phyloP scores from a whole-genome alignment of 2,113 vertebrate species.

The Himantopus leucocephalus region DNA sequence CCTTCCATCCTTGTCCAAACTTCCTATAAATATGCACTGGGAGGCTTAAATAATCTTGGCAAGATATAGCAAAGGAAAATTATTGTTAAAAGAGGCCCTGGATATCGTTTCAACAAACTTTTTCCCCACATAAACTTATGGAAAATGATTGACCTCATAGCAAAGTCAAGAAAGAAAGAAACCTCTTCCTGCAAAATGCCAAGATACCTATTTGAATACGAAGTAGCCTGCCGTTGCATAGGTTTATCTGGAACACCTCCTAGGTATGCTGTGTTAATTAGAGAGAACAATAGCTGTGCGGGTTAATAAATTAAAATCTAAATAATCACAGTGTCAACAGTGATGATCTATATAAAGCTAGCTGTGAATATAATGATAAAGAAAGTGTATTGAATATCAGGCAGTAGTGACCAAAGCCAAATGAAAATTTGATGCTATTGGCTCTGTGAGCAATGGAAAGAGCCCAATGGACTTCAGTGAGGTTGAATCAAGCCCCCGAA shows the following conservation, averaged over 20 bases:
- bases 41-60: slow-evolving; percentile 63
- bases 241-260: neutral
- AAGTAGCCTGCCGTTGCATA: neutral
- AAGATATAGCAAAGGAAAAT: slow-evolving; percentile 49
- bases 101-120: slow-evolving; percentile 46
- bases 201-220: neutral
- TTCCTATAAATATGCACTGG: slow-evolving; percentile 30
- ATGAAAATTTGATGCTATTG: slow-evolving; percentile 3
- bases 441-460: slow-evolving; percentile 20
- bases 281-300: neutral
- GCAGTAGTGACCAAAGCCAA: neutral
- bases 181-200: neutral
- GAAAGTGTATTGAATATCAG: neutral
- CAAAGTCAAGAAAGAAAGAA: slow-evolving; percentile 38
- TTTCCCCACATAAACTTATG: slow-evolving; percentile 43
- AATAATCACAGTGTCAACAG: neutral
- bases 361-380: neutral
- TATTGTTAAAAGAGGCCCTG: slow-evolving; percentile 46
- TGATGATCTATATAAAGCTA: neutral
- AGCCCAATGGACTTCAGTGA: neutral
- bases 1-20: slow-evolving; percentile 9
- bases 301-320: neutral
- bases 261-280: neutral
- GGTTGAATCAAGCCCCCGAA: neutral
- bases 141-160: slow-evolving; percentile 61